Base-by-base conservation (phyloP, 2,797 vertebrate species). In the Phataginus tricuspis region DNA sequence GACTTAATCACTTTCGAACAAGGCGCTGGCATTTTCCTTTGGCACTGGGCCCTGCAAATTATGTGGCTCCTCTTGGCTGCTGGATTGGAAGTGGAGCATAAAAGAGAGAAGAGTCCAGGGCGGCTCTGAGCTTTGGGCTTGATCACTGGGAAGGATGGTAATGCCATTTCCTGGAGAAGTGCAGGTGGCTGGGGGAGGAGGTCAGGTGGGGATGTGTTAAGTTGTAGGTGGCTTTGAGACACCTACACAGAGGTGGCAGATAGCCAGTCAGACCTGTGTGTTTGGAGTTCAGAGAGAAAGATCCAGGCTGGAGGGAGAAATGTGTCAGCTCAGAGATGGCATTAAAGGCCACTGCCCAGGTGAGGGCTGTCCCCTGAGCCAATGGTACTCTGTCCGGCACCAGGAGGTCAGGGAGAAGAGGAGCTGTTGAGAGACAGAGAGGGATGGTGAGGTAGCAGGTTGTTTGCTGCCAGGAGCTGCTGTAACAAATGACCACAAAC, bases 381-480 rank as follows among this genome's bases (percentile, higher is more conserved):
- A 0, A 12, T 9, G 29, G 69, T 1, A 3, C 71, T 10, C 31
- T 29, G 7, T 18, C 7, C 0, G 0, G 45, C 55, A 5, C 68
- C 6, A 23, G 53, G 64, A 23, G 23, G 64, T 21, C 11, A 0
- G 8, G 61, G 53, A 0, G 5, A 1, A 7, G 42, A 34, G 10
- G 72, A 34, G 55, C 53, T 7, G 10, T 3, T 5, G 19, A 34
- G 7, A 39, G 19, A 15, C 0, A 2, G 11, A 39, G 79, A 34
- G 12, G 21, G 7, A 0, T 8, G 7, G 57, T 45, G 45, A 45
- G 45, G 10, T 45, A 45, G 45, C 45, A 45, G 45, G 10, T 2
- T 45, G 45, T 11, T 11, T 45, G 45, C 21, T 13, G 84, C 51
- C 37, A 7, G 34, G 69, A 19, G 34, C 23, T 69, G 10, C 29